Evolutionary conservation across 2,113 vertebrate genomes (phyloP).

Genomic region (Drymodes brunneopygia): DNA sequence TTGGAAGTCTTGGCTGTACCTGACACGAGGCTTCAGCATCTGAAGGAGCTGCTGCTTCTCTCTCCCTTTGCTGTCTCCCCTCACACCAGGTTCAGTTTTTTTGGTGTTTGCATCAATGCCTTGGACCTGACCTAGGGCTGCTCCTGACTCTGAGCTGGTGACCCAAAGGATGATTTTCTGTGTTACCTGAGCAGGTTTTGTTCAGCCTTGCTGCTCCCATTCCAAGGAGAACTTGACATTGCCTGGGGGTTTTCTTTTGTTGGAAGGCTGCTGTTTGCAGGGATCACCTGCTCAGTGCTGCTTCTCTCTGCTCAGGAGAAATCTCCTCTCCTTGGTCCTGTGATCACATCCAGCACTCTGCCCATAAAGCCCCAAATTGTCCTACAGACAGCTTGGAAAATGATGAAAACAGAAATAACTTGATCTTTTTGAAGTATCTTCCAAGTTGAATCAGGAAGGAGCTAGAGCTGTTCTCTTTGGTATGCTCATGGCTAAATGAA

Average conservation of each 20-base stretch:
- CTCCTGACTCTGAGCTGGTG: not conserved
- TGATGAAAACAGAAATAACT: not conserved
- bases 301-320: not conserved
- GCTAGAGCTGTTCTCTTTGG: not conserved
- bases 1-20: not conserved
- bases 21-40: not conserved
- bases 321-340: not conserved
- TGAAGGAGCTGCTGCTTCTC: not conserved
- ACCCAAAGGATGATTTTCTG: not conserved
- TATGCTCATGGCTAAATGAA: not conserved
- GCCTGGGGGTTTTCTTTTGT: not conserved
- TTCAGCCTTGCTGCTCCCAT: not conserved
- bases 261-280: not conserved
- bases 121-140: not conserved
- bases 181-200: not conserved
- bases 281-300: accelerated
- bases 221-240: not conserved
- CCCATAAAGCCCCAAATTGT: not conserved
- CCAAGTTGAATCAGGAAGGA: not conserved
- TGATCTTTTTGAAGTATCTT: not conserved
- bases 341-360: not conserved
- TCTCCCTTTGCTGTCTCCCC: not conserved
- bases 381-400: not conserved
- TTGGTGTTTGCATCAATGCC: not conserved
- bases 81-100: not conserved